Evolutionary conservation across 2,888 invertebrate genomes (phyloP).

Genomic region (Gortyna flavago): DNA sequence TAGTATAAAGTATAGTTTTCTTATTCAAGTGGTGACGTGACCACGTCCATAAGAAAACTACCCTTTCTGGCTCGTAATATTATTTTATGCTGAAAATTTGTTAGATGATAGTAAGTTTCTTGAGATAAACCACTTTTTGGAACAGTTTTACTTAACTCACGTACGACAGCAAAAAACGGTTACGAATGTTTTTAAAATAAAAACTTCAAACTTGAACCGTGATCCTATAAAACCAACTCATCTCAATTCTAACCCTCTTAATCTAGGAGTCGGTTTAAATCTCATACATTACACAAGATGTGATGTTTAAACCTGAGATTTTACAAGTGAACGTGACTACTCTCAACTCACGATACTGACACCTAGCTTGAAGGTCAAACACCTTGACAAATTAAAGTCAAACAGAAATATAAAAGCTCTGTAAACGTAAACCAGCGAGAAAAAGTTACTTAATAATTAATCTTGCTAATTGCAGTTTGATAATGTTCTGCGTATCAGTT

Average conservation of each 20-base stretch:
- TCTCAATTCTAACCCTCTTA: constrained; percentile 37
- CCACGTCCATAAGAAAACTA: no score
- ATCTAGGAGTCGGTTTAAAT: constrained; percentile 27
- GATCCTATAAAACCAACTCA: constrained; percentile 30
- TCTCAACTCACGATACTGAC: constrained; percentile 1
- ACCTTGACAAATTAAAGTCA: constrained; percentile 9
- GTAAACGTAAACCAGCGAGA: neutral
- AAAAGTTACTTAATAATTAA: neutral
- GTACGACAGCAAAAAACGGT: constrained; percentile 19
- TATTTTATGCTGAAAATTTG: neutral
- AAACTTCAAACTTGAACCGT: constrained; percentile 29
- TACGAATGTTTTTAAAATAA: constrained; percentile 21
- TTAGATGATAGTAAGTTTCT: neutral
- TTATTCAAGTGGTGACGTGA: no score
- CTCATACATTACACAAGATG: constrained; percentile 35
- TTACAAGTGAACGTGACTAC: constrained; percentile 46
- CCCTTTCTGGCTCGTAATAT: neutral
- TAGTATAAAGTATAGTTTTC: neutral
- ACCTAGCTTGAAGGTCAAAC: constrained; percentile 27
- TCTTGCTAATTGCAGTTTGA: constrained; percentile 14
- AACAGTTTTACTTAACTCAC: neutral
- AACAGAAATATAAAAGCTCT: constrained; percentile 12
- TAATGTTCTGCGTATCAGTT: neutral
- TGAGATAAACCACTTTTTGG: neutral
- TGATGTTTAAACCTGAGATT: constrained; percentile 35